These are phyloP conservation scores for Caenorhabditis inopinata DNA, from an alignment of 1,140 invertebrate species.

Conservation along the genomic window DNA sequence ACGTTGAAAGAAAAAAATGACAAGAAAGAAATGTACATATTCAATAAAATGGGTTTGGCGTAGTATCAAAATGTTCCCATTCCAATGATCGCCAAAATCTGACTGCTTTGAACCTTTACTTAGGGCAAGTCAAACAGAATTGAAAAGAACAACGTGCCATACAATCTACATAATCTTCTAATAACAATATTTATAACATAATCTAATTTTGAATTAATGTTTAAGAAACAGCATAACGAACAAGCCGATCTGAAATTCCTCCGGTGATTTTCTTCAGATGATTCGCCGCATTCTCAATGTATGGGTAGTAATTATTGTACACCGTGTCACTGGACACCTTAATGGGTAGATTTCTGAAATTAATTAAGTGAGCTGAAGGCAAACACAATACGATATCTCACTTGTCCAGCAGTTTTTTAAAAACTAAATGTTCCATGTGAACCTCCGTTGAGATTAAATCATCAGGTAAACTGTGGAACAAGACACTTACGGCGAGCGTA, in stretches of 20 bases:
- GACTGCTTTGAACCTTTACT: no score
- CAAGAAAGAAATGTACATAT: no score
- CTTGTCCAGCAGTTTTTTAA: conserved; percentile 9
- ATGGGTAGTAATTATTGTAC: not conserved
- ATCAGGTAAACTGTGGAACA: not conserved
- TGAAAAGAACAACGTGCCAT: no score
- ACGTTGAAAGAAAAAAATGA: no score
- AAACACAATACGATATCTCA: not conserved
- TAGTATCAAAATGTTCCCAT: no score
- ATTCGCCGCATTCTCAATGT: not conserved
- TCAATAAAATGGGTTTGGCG: no score
- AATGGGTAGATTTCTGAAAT: conserved; percentile 16
- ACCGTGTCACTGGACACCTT: conserved; percentile 3
- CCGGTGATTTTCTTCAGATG: not conserved
- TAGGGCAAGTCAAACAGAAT: no score
- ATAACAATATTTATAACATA: no score
- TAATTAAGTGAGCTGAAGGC: no score
- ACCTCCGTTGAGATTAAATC: not conserved
- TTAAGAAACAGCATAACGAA: not conserved
- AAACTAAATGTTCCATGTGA: not conserved
- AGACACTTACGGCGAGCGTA: not conserved
- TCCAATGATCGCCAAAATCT: no score
- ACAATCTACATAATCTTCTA: no score
- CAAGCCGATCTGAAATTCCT: not conserved
- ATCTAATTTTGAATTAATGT: not conserved